Percentiles rank a stretch among this genome's conserved stretches.
phyloP scores from a whole-genome alignment of 2,888 invertebrate species.

The Tetragonisca angustula region DNA sequence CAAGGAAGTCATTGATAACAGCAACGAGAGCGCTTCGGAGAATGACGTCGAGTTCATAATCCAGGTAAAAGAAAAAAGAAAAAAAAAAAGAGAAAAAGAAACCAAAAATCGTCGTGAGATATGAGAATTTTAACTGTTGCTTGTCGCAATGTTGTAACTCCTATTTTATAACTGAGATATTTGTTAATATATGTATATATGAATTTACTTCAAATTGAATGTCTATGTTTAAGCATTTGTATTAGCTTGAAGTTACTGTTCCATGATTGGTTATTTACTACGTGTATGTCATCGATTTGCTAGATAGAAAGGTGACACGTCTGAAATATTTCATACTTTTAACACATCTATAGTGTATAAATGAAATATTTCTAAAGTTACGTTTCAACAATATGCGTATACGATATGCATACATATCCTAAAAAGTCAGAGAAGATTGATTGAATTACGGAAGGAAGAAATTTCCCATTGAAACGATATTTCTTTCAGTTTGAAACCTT shows the following conservation, averaged over 20 bases:
- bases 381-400: too few species aligned
- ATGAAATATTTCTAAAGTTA: too few species aligned
- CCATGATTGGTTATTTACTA: background rate
- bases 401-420: too few species aligned
- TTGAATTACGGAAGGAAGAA: too few species aligned
- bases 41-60: slow-evolving; percentile 82
- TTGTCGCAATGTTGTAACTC: slow-evolving; percentile 14
- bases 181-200: background rate
- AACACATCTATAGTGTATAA: background rate
- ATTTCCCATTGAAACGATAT: background rate
- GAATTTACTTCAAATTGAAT: slow-evolving; percentile 3
- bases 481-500: background rate
- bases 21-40: slow-evolving; percentile 74
- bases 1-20: slow-evolving; percentile 80
- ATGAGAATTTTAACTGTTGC: slow-evolving; percentile 3
- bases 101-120: background rate
- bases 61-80: slow-evolving; percentile 72
- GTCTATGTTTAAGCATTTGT: background rate
- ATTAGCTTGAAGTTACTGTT: background rate
- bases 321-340: background rate
- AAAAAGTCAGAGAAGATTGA: too few species aligned
- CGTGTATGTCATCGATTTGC: background rate
- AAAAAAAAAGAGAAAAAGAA: too few species aligned
- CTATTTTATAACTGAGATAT: background rate
- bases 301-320: background rate